These are phyloP conservation scores for Drosophila chauvacae DNA, from an alignment of 1,140 invertebrate genomes.

Conservation along the genomic window DNA sequence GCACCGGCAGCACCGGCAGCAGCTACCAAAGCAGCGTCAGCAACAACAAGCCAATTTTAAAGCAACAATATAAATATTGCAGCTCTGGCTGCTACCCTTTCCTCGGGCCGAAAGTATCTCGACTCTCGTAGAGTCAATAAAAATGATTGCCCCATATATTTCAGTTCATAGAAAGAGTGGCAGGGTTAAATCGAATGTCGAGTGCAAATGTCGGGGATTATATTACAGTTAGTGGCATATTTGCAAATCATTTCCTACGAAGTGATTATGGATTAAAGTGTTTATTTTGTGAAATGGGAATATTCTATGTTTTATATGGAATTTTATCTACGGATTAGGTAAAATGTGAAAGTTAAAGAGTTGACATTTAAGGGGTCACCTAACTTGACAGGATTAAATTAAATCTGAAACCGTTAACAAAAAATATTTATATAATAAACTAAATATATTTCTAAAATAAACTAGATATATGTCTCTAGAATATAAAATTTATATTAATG, in stretches of 20 bases:
- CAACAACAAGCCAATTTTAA: conserved; percentile 46
- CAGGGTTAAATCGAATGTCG: conserved; percentile 21
- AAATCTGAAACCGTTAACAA: background rate
- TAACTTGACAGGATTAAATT: background rate
- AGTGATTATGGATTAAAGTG: background rate
- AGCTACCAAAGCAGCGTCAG: conserved; percentile 24
- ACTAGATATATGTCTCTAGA: too few relatives aligned
- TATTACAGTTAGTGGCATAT: conserved; percentile 13
- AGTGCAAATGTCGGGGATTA: conserved; percentile 22
- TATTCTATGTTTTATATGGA: background rate
- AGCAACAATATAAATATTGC: conserved; percentile 55
- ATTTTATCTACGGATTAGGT: background rate
- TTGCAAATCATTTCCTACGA: background rate
- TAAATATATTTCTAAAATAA: too few relatives aligned
- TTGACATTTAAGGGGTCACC: background rate
- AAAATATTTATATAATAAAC: too few relatives aligned
- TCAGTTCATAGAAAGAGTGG: conserved; percentile 2
- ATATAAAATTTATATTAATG: background rate
- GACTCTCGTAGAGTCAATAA: conserved; percentile 45
- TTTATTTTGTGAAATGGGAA: background rate
- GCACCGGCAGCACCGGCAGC: conserved; percentile 3
- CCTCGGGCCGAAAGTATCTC: conserved; percentile 27
- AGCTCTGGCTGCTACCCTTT: conserved; percentile 16
- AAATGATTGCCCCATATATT: conserved; percentile 38
- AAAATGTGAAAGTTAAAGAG: background rate